A percentile compares a stretch with the other conserved stretches of the same genome.
Evolutionary conservation across 2,113 vertebrate species (phyloP).

Genomic region (Leptobrachium leishanense): DNA sequence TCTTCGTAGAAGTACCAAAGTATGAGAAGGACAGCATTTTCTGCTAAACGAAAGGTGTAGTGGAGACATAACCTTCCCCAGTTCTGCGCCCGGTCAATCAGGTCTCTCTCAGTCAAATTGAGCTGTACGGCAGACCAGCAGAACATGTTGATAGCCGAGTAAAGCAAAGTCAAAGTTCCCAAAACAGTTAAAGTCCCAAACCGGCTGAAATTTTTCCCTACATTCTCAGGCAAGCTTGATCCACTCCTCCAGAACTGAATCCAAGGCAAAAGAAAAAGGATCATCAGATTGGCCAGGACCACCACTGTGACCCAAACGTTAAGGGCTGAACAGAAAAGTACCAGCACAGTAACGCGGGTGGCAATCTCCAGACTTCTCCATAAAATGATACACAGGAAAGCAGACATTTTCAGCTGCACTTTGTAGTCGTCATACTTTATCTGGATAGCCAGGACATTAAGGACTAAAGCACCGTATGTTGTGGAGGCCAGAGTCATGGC

Average conservation of each 20-base stretch:
- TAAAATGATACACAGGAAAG: conserved; percentile 85
- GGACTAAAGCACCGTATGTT: conserved; percentile 87
- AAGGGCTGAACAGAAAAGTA: conserved; percentile 90
- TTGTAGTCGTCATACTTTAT: conserved; percentile 96
- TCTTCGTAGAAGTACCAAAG: conserved; percentile 87
- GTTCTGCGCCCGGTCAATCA: conserved; percentile 85
- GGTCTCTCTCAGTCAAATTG: conserved; percentile 80
- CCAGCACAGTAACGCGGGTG: conserved; percentile 81
- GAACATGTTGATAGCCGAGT: conserved; percentile 93
- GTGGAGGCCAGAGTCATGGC: conserved; percentile 86
- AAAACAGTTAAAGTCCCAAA: conserved; percentile 86
- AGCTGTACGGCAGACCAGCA: conserved; percentile 97
- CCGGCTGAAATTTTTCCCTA: conserved; percentile 90
- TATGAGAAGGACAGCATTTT: conserved; percentile 81
- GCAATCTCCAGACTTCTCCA: conserved; percentile 94
- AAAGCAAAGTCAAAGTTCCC: conserved; percentile 84
- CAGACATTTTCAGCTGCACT: conserved; percentile 72
- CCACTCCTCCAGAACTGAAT: conserved; percentile 84
- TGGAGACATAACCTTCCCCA: conserved; percentile 82
- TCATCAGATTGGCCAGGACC: conserved; percentile 76
- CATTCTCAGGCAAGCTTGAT: conserved; percentile 72
- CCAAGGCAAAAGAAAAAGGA: conserved; percentile 93
- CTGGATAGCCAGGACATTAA: conserved; percentile 91
- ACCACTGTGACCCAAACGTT: conserved; percentile 83
- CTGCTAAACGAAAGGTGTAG: conserved; percentile 76